Evolutionary conservation across 2,113 vertebrate genomes (phyloP), one percentile per base, ranked within the genome.

Genomic region (Euleptes europaea): DNA sequence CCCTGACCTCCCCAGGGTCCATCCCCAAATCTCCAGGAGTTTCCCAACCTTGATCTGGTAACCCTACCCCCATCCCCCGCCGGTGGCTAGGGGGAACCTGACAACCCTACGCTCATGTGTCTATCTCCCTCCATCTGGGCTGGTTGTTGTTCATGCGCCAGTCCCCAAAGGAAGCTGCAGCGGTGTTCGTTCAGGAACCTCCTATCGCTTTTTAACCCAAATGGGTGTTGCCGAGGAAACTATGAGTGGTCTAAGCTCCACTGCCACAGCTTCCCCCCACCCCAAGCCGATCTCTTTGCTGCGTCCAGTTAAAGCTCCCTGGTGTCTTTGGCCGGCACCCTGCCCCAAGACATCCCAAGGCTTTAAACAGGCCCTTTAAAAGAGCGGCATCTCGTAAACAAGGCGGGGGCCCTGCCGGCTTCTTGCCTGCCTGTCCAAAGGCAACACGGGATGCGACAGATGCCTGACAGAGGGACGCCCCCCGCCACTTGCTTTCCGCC

Each of bases 301-400:
- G n/a, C 6, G 17, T 49, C 31, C 57, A n/a, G n/a, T 84, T 49
- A 76, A 76, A 84, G 82, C 72, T 38, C 60, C 51, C 71, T 2
- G 12, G 14, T 3, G 57, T 23, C 40, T 49, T 38, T 66, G 72
- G 82, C 72, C 40, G 12, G 49, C 72, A 49, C 72, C n/a, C 15
- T 21, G n/a, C 42, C 10, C 31, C 44, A 42, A 28, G 57, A 54
- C 31, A 74, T 65, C 74, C 71, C 19, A 47, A 21, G 1, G 54
- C 71, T 75, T 75, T 75, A 83, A 83, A 51, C 60, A 67, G 72
- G 42, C 60, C 44, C 72, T 83, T 83, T 75, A 47, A 26, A 73
- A 75, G 31, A 35, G 82, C 33, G 71, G 71, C 57, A 75, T 28
- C 9, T 75, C 71, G 28, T 83, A 75, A 83, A 65, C 57, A 83